Percentiles rank a stretch among this genome's conserved stretches.
Conservation (phyloP, 2,113 vertebrate genomes). For the Pluvialis apricaria region DNA sequence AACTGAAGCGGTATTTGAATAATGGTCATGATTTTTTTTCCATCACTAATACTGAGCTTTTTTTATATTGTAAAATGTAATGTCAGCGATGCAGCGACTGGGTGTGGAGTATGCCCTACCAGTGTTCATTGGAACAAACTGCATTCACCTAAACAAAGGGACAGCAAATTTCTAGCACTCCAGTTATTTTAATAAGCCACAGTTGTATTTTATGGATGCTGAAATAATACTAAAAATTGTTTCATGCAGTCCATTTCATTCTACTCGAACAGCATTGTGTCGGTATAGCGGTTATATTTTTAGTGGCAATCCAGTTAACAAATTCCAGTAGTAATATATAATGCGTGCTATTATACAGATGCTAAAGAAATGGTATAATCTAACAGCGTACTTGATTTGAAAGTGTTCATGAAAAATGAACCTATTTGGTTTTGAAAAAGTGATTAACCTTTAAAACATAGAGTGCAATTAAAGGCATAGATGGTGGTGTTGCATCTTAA, state of each 20-base stretch:
- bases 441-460: background rate
- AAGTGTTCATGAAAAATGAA: background rate
- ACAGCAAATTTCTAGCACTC: background rate
- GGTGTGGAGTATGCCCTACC: too few species aligned
- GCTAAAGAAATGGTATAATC: background rate
- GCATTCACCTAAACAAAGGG: background rate
- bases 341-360: background rate
- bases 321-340: background rate
- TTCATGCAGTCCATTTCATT: background rate
- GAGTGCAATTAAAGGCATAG: background rate
- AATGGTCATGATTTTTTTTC: background rate
- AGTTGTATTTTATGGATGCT: background rate
- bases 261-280: background rate
- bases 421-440: background rate
- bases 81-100: accelerated
- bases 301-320: background rate
- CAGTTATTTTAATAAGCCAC: background rate
- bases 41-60: background rate
- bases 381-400: background rate
- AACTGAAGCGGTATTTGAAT: background rate
- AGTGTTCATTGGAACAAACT: accelerated
- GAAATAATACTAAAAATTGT: background rate
- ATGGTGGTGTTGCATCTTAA: background rate
- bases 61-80: background rate
- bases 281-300: background rate